Evolutionary conservation across 2,797 vertebrate species (phyloP), one percentile per base, ranked within the genome.

Genomic region (Selene dorsalis): DNA sequence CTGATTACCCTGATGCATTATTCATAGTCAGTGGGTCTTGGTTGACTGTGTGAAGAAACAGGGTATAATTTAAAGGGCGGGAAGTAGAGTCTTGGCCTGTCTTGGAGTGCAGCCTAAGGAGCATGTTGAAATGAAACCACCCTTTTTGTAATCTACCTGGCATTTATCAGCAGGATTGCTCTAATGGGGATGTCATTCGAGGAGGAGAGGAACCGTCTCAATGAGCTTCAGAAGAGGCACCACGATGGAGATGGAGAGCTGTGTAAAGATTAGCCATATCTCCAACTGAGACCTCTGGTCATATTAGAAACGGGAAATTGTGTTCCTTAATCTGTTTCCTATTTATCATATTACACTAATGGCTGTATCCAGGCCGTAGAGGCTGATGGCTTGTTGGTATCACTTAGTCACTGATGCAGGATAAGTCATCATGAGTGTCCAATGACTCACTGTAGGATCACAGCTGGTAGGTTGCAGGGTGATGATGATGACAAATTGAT

Each of bases 131-230:
- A 92, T 89, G 87, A 94, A 92, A 85, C 87, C 77, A 81, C 83
- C 81, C 83, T 88, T 86, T 93, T 82, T 86, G 89, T 94, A 93
- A 93, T 94, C 90, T 92, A 88, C 89, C 84, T 92, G 88, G 88
- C 91, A 94, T 95, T 95, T 91, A 94, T 95, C 92, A 94, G 88
- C 82, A 63, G 80, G 83, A 92, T 91, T 90, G 88, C 90, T 89
- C 87, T 95, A 94, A 94, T 94, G 91, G 92, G 89, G 84, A 91
- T 93, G 92, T 93, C 92, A 89, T 82, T 85, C 64, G 87, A 82
- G 88, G 80, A 89, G 86, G 81, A 89, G 86, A 78, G 60, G 73
- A 79, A 83, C 70, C 20, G 47, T 89, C 82, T 89, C 77, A 65
- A 85, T 50, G 84, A 83, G 75, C 82, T 82, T 93, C 87, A 93